Conservation (phyloP, 2,113 vertebrate species). For the Corapipo altera region DNA sequence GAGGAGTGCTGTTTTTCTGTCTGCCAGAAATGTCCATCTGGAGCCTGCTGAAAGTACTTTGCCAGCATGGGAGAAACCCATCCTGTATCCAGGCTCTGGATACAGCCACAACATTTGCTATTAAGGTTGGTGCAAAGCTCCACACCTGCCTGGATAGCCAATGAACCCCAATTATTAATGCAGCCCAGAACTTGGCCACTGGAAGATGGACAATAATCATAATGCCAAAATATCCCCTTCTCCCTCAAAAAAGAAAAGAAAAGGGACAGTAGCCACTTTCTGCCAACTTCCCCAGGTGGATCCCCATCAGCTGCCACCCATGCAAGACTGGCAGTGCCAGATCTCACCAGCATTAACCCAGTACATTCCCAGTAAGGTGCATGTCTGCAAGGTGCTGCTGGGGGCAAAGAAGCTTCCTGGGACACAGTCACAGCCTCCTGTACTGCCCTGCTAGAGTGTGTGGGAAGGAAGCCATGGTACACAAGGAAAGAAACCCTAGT, state of each 20-base stretch:
- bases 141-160: background rate
- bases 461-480: background rate
- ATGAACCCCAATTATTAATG: constrained; percentile 2
- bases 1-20: background rate
- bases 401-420: background rate
- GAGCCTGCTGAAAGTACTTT: background rate
- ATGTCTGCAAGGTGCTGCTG: constrained; percentile 23
- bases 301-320: constrained; percentile 1
- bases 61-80: background rate
- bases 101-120: background rate
- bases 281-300: background rate
- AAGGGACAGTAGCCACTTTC: constrained; percentile 47
- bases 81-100: background rate
- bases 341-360: background rate
- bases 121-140: background rate
- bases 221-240: constrained; percentile 36
- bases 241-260: constrained; percentile 34
- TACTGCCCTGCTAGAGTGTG: background rate
- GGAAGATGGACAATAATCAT: constrained; percentile 19
- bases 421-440: background rate
- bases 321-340: background rate
- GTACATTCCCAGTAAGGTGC: constrained; percentile 37
- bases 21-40: background rate
- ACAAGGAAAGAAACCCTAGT: background rate
- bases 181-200: constrained; percentile 43